Base-by-base conservation (phyloP, 2,797 vertebrate genomes). In the Oreonectes daqikongensis region DNA sequence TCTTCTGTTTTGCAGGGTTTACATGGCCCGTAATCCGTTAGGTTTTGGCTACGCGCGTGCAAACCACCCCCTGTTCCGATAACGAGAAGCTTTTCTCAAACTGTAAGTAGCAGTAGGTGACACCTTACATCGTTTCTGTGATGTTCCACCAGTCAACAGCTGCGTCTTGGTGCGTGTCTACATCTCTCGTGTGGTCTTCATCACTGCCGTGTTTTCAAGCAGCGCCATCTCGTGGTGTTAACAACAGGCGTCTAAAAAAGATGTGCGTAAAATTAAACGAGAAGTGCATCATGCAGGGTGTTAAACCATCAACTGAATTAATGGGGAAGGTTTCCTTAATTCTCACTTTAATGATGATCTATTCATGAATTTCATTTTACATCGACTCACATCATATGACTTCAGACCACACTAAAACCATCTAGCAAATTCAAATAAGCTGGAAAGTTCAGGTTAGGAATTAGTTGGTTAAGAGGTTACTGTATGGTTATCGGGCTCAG, bases 201-300 rank as follows among this genome's bases (percentile, higher is more conserved):
- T 20, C 61, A 44, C 77, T 75, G 67, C 75, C 81, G 75, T 82
- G 83, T 88, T 81, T 88, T 88, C 86, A 83, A 64, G 60, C 89
- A 90, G 91, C 92, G 90, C 93, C 93, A 92, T 91, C 92, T 93
- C 12, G 89, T 89, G 92, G 90, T 65, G 4, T 60, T n/a, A 79
- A 69, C 1, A 77, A 7, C 9, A 38, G 60, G 79, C 69, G 52
- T 35, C 44, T 10, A 20, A 44, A 20, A 44, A 14, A 12, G 60
- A 22, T n/a, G 15, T 42, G 35, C 50, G 24, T 28, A 69, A 65
- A 52, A n/a, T 26, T 20, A 17, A 65, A 42, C 32, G 2, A 55
- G 4, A 14, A 22, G 32, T 11, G 35, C 61, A 42, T 30, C 22
- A 17, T 17, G 20, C 26, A 18, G 12, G 48, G 4, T 52, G 61